phyloP scores from a whole-genome alignment of 2,888 invertebrate genomes.

The Dysmachus trigonus region DNA sequence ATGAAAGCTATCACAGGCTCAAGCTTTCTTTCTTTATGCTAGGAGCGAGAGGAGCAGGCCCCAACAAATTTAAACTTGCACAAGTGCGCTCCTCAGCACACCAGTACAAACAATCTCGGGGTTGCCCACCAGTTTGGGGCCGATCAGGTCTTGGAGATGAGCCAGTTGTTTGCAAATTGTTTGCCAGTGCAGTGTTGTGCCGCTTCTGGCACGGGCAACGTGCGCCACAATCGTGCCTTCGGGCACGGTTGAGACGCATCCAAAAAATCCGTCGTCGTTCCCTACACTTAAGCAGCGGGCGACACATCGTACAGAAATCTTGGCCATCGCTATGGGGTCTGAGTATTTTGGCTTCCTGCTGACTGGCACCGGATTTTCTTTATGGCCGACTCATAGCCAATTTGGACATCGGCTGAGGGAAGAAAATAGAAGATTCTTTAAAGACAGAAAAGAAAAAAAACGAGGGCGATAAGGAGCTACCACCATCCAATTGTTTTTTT shows the following conservation, averaged over 20 bases:
- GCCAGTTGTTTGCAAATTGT: slow-evolving; percentile 61
- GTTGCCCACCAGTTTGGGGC: slow-evolving; percentile 52
- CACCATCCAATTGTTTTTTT: not conserved
- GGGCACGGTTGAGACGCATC: slow-evolving; percentile 58
- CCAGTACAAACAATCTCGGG: slow-evolving; percentile 46
- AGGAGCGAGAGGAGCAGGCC: slow-evolving; percentile 48
- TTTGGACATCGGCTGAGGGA: slow-evolving; percentile 23
- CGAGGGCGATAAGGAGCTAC: slow-evolving; percentile 27
- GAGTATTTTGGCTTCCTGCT: slow-evolving; percentile 50
- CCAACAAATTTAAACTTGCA: slow-evolving; percentile 49
- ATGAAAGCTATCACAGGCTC: slow-evolving; percentile 7
- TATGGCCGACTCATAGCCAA: slow-evolving; percentile 36
- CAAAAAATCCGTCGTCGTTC: slow-evolving; percentile 57
- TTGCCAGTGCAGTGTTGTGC: slow-evolving; percentile 56
- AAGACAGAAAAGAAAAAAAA: slow-evolving; percentile 11
- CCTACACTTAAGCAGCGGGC: slow-evolving; percentile 51
- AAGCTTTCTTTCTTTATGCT: slow-evolving; percentile 7
- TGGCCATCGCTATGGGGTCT: slow-evolving; percentile 47
- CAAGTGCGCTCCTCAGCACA: slow-evolving; percentile 18
- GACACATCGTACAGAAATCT: slow-evolving; percentile 47
- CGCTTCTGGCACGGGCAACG: slow-evolving; percentile 57
- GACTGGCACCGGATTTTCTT: slow-evolving; percentile 46
- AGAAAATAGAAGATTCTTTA: slow-evolving; percentile 1
- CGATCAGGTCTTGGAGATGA: slow-evolving; percentile 58
- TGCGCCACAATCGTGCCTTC: slow-evolving; percentile 57